Conservation (phyloP, 2,113 vertebrate species). For the Lepidiolamprologus cunningtoni region DNA sequence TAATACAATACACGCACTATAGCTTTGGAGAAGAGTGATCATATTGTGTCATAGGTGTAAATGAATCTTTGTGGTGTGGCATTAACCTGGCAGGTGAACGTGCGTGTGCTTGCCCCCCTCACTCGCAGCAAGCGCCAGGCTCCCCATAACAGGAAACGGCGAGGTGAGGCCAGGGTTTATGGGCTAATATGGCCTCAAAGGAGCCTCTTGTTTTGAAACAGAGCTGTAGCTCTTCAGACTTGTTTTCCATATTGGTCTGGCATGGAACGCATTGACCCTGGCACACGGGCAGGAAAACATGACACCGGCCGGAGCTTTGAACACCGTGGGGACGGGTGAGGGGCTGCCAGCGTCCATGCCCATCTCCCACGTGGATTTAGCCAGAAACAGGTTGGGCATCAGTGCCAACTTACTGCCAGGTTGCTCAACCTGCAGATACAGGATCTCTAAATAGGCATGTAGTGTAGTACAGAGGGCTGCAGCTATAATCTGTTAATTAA, state of each 20-base stretch:
- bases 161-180: conserved; percentile 66
- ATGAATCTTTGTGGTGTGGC: conserved; percentile 2
- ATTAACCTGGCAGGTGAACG: conserved; percentile 20
- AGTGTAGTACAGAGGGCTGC: background rate
- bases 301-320: conserved; percentile 50
- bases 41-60: background rate
- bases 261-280: conserved; percentile 57
- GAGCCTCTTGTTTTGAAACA: conserved; percentile 64
- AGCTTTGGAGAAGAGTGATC: background rate
- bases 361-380: background rate
- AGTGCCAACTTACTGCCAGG: background rate
- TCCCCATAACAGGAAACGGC: conserved; percentile 63
- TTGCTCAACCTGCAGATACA: background rate
- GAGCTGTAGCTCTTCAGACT: conserved; percentile 57
- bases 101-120: background rate
- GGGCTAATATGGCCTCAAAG: conserved; percentile 55
- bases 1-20: background rate
- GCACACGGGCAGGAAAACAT: conserved; percentile 64
- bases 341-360: background rate
- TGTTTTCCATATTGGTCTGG: conserved; percentile 60
- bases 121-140: background rate
- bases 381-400: conserved; percentile 10
- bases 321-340: conserved; percentile 18
- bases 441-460: background rate
- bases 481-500: background rate